A percentile compares a stretch with the other conserved stretches of the same genome.
phyloP scores from a whole-genome alignment of 1,140 invertebrate species.

The Zaprionus ghesquierei region DNA sequence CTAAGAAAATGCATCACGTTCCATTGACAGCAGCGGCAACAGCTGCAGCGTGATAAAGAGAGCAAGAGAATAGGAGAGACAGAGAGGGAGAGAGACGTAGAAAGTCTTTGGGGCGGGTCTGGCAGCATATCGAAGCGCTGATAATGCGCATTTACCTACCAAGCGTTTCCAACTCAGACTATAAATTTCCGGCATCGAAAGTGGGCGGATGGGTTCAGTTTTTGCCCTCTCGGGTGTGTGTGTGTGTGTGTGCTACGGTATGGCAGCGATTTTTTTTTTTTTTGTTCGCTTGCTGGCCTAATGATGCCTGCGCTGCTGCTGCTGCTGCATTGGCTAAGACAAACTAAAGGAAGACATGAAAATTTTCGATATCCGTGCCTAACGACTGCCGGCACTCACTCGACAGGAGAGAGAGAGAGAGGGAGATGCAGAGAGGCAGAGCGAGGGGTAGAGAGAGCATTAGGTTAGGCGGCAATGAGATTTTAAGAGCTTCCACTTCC shows the following conservation, averaged over 20 bases:
- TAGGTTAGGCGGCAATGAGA: conserved; percentile 62
- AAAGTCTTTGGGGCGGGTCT: conserved; percentile 12
- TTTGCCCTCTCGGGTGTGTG: neutral
- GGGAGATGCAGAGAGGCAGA: neutral
- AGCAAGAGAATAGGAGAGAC: too few relatives aligned
- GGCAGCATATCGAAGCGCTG: conserved; percentile 29
- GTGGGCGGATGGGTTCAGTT: neutral
- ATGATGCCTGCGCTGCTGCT: conserved; percentile 48
- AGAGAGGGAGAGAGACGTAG: neutral
- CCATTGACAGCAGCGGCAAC: neutral
- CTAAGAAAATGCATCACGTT: conserved; percentile 47
- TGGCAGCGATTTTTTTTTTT: neutral
- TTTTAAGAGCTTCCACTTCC: conserved; percentile 79
- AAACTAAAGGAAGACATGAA: conserved; percentile 81
- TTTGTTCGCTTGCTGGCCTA: conserved; percentile 40
- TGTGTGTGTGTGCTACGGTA: too few relatives aligned
- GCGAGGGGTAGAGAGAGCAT: too few relatives aligned
- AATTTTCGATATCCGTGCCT: conserved; percentile 80
- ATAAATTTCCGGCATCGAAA: conserved; percentile 66
- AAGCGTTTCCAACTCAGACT: conserved; percentile 41
- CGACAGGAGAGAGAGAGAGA: neutral
- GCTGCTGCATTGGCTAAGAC: conserved; percentile 55
- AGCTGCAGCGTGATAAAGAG: neutral
- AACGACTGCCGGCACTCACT: conserved; percentile 54
- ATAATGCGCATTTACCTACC: conserved; percentile 72